Evolutionary conservation across 2,888 invertebrate genomes (phyloP), one percentile per base, ranked within the genome.

Genomic region (Aquatica leii): DNA sequence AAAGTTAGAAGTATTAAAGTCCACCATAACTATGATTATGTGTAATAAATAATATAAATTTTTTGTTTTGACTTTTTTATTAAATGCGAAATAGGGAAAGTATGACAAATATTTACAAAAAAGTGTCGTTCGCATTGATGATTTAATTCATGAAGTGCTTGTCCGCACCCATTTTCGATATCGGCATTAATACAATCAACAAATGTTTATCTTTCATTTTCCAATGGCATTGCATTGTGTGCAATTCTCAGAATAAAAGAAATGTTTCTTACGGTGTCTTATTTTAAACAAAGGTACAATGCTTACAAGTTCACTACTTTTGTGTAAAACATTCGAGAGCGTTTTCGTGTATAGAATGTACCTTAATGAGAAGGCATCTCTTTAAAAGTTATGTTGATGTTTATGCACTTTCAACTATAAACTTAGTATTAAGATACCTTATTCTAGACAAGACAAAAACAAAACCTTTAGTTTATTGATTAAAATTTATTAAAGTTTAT

Each of bases 121-220:
- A 24, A 24, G 4, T 24, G 24, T 46, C 46, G 15, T 14, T 17
- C 18, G 4, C 15, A 17, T 12, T 52, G 56, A 52, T 57, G 57
- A 62, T 57, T 52, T 57, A 62, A 62, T 62, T 57, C 53, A 57
- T 62, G 57, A 67, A 56, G 70, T 64, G 64, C 48, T 55, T 51
- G 64, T 52, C n/a, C 64, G 64, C 64, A 37, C 64, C 64, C 48
- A 64, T 59, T 59, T 64, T 59, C 64, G 64, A 40, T 53, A 64
- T 51, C 51, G 54, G 37, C 56, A 49, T 49, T 59, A 35, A 18
- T 24, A 52, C 43, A 59, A 52, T 37, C 51, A 51, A 53, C 53
- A 52, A 59, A 59, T 64, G 64, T 64, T 64, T 64, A 51, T 41
- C 50, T 64, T 64, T 64, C 64, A 55, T 64, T 64, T 49, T 41